phyloP scores from a whole-genome alignment of 2,888 invertebrate genomes.

The Phortica okadai region DNA sequence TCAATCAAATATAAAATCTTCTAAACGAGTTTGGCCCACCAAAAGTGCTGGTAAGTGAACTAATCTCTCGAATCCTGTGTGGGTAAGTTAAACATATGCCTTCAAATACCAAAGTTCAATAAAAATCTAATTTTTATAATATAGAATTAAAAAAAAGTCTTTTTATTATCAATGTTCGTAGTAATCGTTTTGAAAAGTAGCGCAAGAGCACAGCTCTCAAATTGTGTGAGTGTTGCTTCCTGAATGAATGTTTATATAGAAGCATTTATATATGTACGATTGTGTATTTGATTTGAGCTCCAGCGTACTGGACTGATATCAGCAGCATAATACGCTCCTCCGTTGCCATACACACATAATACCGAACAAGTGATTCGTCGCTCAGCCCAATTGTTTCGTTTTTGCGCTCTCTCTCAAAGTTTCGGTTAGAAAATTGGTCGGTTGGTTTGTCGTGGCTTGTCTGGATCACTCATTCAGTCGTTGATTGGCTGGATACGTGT shows the following conservation, averaged over 20 bases:
- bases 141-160: too few species aligned
- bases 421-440: not conserved
- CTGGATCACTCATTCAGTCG: slow-evolving; percentile 10
- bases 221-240: too few species aligned
- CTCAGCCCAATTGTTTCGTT: not conserved
- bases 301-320: slow-evolving; percentile 2
- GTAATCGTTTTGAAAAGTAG: too few species aligned
- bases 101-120: not conserved
- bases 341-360: not conserved
- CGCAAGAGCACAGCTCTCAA: too few species aligned
- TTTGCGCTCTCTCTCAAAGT: not conserved
- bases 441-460: not conserved
- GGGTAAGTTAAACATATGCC: not conserved
- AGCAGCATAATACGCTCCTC: not conserved
- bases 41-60: not conserved
- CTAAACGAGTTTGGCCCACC: not conserved
- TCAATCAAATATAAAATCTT: not conserved
- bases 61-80: not conserved
- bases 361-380: not conserved
- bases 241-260: too few species aligned
- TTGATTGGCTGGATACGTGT: slow-evolving; percentile 19
- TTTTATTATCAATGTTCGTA: too few species aligned
- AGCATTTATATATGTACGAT: too few species aligned
- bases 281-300: not conserved
- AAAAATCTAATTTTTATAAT: not conserved